Conservation (phyloP, 2,113 vertebrate species). For the Clupea harengus region DNA sequence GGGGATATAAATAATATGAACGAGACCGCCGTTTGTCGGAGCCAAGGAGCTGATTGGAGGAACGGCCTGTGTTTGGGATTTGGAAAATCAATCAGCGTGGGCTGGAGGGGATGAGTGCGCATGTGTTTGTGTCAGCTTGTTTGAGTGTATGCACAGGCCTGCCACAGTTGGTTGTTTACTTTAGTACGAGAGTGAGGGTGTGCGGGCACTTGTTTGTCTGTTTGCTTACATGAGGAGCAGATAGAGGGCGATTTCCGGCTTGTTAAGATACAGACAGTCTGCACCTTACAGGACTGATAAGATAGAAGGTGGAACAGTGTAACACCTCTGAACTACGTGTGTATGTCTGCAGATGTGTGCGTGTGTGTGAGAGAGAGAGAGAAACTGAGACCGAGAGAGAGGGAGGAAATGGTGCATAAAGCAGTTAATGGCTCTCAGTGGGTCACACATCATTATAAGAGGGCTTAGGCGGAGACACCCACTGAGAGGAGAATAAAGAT, state of each 20-base stretch:
- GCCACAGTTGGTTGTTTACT: not conserved
- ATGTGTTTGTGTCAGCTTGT: not conserved
- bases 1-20: not conserved
- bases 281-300: not conserved
- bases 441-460: not conserved
- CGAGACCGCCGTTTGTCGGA: not conserved
- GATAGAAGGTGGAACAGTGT: not conserved
- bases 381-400: not conserved
- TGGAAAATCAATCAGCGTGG: not conserved
- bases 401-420: not conserved
- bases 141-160: not conserved
- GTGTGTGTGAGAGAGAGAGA: not conserved
- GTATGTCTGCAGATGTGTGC: not conserved
- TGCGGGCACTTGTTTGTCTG: not conserved
- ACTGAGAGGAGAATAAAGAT: not conserved
- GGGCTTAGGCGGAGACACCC: not conserved
- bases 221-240: not conserved
- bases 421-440: not conserved
- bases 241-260: not conserved
- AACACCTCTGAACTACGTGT: not conserved
- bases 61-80: not conserved
- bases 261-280: not conserved
- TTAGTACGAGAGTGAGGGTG: not conserved
- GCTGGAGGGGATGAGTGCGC: not conserved
- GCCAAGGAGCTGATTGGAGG: not conserved